These are phyloP conservation scores for Aix galericulata DNA, from an alignment of 2,113 vertebrate genomes.

Conservation along the genomic window DNA sequence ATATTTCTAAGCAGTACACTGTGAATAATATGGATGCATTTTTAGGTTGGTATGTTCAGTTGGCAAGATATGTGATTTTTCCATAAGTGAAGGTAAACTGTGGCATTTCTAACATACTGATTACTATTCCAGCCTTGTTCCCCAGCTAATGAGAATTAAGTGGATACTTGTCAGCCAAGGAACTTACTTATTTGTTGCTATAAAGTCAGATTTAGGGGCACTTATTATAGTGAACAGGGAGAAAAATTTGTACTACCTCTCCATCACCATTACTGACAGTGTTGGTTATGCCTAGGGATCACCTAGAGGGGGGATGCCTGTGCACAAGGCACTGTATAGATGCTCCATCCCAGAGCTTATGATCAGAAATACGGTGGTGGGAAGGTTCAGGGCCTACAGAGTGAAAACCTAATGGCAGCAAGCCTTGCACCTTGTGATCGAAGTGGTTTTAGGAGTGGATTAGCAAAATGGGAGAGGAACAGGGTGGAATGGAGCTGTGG, in stretches of 20 bases:
- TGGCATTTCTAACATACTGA: slow-evolving; percentile 45
- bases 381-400: background rate
- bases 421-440: background rate
- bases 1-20: slow-evolving; percentile 48
- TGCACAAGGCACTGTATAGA: background rate
- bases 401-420: background rate
- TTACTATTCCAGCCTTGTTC: slow-evolving; percentile 38
- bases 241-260: background rate
- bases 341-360: background rate
- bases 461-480: background rate
- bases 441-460: background rate
- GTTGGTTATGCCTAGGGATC: background rate
- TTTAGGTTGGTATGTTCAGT: slow-evolving; percentile 66
- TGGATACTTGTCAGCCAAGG: slow-evolving; percentile 49
- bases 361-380: background rate
- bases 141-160: slow-evolving; percentile 57
- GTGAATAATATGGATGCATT: slow-evolving; percentile 47
- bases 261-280: background rate
- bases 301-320: fast-evolving
- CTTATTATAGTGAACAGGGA: background rate
- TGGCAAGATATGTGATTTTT: slow-evolving; percentile 58
- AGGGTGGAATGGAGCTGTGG: background rate
- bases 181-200: slow-evolving; percentile 40
- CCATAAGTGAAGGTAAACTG: slow-evolving; percentile 55
- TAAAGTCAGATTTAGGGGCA: slow-evolving; percentile 35